Evolutionary conservation across 1,140 invertebrate genomes (phyloP).

Genomic region (Druon quercuslanigerum): DNA sequence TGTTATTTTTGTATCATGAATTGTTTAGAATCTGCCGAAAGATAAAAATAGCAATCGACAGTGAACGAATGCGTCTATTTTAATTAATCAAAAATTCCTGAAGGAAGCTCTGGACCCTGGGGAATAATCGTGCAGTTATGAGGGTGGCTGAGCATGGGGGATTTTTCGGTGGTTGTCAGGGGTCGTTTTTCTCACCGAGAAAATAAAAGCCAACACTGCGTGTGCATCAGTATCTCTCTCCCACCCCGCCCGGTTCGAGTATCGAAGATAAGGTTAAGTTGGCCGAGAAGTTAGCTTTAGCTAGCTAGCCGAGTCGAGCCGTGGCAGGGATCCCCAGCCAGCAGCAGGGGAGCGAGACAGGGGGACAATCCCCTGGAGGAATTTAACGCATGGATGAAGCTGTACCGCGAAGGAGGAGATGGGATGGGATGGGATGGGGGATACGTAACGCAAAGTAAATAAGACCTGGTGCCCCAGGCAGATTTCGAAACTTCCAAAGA

Average conservation of each 20-base stretch:
- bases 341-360: constrained; percentile 24
- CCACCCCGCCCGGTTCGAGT: not conserved
- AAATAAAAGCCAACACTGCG: constrained; percentile 16
- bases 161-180: constrained; percentile 18
- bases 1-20: no score
- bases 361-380: constrained; percentile 67
- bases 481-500: constrained; percentile 58
- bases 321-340: not conserved
- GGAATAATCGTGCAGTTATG: constrained; percentile 13
- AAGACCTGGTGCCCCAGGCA: constrained; percentile 54
- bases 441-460: constrained; percentile 63
- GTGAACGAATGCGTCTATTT: not conserved
- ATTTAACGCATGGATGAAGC: constrained; percentile 72
- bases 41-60: no score
- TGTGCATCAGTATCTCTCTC: not conserved
- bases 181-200: constrained; percentile 31
- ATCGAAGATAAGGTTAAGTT: constrained; percentile 33
- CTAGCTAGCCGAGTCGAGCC: not conserved
- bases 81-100: constrained; percentile 20
- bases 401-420: constrained; percentile 48
- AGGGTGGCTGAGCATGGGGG: not conserved
- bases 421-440: no score
- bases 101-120: constrained; percentile 4
- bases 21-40: no score
- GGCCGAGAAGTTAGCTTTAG: constrained; percentile 22